Evolutionary conservation across 1,140 invertebrate genomes (phyloP), one percentile per base, ranked within the genome.

Genomic region (Drosophila cardini): DNA sequence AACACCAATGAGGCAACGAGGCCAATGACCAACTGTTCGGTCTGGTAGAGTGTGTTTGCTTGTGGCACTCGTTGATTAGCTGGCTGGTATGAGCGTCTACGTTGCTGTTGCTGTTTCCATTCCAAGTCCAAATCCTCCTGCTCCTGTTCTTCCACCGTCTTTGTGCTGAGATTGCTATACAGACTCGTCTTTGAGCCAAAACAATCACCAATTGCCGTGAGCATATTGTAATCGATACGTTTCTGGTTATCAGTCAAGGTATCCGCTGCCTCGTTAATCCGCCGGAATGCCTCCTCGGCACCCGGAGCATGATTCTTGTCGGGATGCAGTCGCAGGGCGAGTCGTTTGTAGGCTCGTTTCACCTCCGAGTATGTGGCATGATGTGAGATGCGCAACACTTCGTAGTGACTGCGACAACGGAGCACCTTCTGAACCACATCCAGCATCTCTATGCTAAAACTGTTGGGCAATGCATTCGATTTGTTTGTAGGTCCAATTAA

Each of bases 221-320:
- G 9, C 30, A 96, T 85, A 93, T 99, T 98, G 93, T 99, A 99
- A 78, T 97, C 96, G 91, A 97, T 98, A 38, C 98, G 93, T 93
- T 99, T 99, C 81, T 98, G 96, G 0, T 95, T 80, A 93, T 99
- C 98, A 60, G 96, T 98, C 6, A 99, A 93, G 26, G 98, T 95
- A 13, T 97, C 97, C 63, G 98, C 98, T 6, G 99, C 98, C 94
- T 99, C 99, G 64, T 98, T 94, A 38, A 95, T 93, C 2, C 93
- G 96, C 95, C 99, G 99, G 91, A 99, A 99, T 7, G 98, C 98
- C 93, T 99, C 98, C 13, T 95, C 96, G 32, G 99, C 96, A 9
- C 98, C 98, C 0, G 98, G 98, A 16, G 97, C 97, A 92, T 97
- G 98, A 92, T 99, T 99, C 93, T 99, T 99, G 92, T 99, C 99